These are phyloP conservation scores for Delichon dasypus DNA, from an alignment of 2,797 vertebrate species.

Conservation along the genomic window DNA sequence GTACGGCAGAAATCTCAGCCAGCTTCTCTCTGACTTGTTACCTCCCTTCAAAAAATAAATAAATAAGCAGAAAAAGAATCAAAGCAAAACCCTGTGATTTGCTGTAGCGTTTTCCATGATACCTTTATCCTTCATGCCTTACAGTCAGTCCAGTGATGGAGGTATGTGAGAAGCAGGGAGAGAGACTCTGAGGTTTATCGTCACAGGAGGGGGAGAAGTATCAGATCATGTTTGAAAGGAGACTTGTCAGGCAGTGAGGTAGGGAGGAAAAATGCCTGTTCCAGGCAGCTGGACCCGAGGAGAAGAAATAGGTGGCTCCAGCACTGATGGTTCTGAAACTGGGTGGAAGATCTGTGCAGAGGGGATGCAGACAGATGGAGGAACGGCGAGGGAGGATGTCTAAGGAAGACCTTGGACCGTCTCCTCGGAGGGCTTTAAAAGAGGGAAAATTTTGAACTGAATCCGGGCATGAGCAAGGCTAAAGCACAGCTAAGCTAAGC, in stretches of 20 bases:
- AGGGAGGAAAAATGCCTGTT: conserved; percentile 15
- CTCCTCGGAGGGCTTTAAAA: background rate
- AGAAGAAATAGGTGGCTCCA: background rate
- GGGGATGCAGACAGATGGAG: background rate
- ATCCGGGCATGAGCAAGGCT: background rate
- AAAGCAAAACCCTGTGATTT: conserved; percentile 71
- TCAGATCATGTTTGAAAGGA: background rate
- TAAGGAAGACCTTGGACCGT: background rate
- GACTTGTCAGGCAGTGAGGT: conserved; percentile 6
- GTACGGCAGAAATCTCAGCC: conserved; percentile 43
- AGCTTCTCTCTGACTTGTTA: conserved; percentile 33
- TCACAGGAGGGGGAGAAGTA: conserved; percentile 6
- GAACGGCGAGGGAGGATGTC: background rate
- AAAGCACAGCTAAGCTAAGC: background rate
- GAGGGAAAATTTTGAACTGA: background rate
- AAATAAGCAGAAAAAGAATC: conserved; percentile 72
- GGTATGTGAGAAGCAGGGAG: background rate
- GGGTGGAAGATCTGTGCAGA: background rate
- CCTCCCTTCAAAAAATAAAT: conserved; percentile 72
- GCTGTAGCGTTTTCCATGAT: conserved; percentile 51
- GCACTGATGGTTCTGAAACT: background rate
- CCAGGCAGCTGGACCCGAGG: conserved; percentile 3
- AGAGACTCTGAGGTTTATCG: background rate
- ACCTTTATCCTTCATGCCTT: conserved; percentile 8
- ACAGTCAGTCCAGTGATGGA: conserved; percentile 27